Conservation (phyloP, 2,113 vertebrate species). For the Austrofundulus limnaeus region DNA sequence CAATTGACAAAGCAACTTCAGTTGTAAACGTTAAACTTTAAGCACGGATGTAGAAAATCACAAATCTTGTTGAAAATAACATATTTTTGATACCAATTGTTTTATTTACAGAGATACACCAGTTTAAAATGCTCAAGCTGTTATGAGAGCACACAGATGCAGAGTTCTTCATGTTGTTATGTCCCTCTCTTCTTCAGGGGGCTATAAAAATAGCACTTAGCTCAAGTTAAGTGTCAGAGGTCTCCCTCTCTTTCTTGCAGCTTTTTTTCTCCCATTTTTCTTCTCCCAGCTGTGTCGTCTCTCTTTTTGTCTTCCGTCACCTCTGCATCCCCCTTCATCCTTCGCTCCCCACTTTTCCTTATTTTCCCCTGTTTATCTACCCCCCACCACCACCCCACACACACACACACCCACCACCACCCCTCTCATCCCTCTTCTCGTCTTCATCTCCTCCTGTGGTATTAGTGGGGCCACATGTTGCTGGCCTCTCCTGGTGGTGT, state of each 20-base stretch:
- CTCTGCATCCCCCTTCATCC: slow-evolving; percentile 2
- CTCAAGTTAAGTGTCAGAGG: slow-evolving; percentile 76
- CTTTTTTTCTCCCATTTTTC: slow-evolving; percentile 13
- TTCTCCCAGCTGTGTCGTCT: slow-evolving; percentile 35
- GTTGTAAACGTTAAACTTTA: neutral
- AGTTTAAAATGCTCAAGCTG: slow-evolving; percentile 44
- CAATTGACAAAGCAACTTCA: slow-evolving; percentile 3
- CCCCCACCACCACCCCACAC: slow-evolving; percentile 49
- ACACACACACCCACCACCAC: slow-evolving; percentile 54
- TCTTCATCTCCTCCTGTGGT: slow-evolving; percentile 87
- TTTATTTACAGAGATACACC: slow-evolving; percentile 5
- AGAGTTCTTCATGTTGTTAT: slow-evolving; percentile 53
- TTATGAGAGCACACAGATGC: slow-evolving; percentile 45
- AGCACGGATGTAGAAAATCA: too few species aligned
- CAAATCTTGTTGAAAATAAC: slow-evolving; percentile 4
- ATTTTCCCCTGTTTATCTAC: neutral
- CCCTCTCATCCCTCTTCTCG: slow-evolving; percentile 8
- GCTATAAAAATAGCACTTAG: slow-evolving; percentile 82
- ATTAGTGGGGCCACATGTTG: slow-evolving; percentile 90
- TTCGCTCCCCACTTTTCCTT: neutral
- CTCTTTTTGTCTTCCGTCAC: slow-evolving; percentile 29
- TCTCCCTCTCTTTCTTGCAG: slow-evolving; percentile 44
- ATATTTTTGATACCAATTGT: too few species aligned
- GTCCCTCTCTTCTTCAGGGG: slow-evolving; percentile 42
- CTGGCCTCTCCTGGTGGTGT: slow-evolving; percentile 85